These are phyloP conservation scores for Drosophila meridiana DNA, from an alignment of 2,888 invertebrate genomes.

Conservation along the genomic window DNA sequence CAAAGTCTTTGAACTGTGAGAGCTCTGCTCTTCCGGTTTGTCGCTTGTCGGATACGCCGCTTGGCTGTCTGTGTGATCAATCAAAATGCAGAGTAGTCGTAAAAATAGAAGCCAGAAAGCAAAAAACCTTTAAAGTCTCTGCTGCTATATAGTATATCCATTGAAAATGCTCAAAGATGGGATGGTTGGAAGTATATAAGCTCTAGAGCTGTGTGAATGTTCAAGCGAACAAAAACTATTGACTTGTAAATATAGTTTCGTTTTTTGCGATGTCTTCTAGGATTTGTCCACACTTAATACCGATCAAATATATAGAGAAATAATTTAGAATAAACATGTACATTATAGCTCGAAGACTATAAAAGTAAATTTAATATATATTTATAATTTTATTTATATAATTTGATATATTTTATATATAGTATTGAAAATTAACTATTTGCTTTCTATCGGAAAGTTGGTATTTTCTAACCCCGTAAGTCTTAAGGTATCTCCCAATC, in stretches of 20 bases:
- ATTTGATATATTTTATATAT: no score
- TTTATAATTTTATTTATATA: no score
- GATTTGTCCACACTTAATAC: no score
- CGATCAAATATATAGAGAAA: no score
- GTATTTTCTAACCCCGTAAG: not conserved
- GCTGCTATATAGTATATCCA: not conserved
- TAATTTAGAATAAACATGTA: no score
- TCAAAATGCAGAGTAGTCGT: conserved; percentile 54
- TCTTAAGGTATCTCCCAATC: not conserved
- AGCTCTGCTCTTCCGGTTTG: conserved; percentile 15
- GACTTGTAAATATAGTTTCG: not conserved
- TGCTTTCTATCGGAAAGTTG: no score
- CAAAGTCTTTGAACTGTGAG: not conserved
- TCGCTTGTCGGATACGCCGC: not conserved
- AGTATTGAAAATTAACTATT: no score
- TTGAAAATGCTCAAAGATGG: not conserved
- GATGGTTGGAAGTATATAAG: not conserved
- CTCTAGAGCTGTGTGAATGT: not conserved
- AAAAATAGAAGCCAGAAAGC: conserved; percentile 43
- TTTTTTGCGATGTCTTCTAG: no score
- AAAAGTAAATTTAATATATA: no score
- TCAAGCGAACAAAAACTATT: not conserved
- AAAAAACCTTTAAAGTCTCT: conserved; percentile 29
- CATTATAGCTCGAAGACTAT: no score
- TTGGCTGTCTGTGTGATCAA: conserved; percentile 47